phyloP scores from a whole-genome alignment of 2,113 vertebrate genomes.

The Phycodurus eques region DNA sequence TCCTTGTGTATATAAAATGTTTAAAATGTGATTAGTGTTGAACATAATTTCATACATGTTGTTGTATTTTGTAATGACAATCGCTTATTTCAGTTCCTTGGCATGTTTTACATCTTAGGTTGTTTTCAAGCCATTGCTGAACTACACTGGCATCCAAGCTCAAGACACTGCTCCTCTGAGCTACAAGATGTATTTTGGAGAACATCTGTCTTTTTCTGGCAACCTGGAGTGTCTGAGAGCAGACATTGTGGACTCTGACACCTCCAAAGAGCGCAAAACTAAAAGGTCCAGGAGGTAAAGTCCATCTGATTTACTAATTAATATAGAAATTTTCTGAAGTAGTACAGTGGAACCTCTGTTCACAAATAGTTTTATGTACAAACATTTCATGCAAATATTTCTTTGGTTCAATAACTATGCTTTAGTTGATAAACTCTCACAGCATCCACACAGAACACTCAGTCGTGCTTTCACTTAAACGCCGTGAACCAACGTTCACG shows the following conservation, averaged over 20 bases:
- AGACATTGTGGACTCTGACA: conserved; percentile 97
- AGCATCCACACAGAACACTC: neutral
- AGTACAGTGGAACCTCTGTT: neutral
- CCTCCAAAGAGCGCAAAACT: conserved; percentile 90
- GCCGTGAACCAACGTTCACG: too few species aligned
- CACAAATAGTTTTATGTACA: neutral
- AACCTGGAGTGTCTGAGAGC: conserved; percentile 92
- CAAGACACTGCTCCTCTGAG: conserved; percentile 89
- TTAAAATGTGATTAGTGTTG: neutral
- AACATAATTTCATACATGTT: neutral
- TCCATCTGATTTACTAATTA: neutral
- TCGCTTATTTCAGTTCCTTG: neutral
- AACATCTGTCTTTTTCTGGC: conserved; percentile 95
- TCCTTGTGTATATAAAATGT: neutral
- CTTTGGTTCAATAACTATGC: neutral
- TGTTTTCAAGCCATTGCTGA: conserved; percentile 94
- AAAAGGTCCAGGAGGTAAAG: conserved; percentile 86
- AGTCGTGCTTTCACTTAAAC: too few species aligned
- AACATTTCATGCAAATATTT: neutral
- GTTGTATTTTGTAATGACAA: neutral
- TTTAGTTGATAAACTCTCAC: neutral
- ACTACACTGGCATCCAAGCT: conserved; percentile 90
- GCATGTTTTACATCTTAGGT: conserved; percentile 72
- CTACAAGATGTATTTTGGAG: conserved; percentile 97
- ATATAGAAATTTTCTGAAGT: neutral